These are phyloP conservation scores for Oxystoma pomonae DNA, from an alignment of 2,888 invertebrate species.

Conservation along the genomic window DNA sequence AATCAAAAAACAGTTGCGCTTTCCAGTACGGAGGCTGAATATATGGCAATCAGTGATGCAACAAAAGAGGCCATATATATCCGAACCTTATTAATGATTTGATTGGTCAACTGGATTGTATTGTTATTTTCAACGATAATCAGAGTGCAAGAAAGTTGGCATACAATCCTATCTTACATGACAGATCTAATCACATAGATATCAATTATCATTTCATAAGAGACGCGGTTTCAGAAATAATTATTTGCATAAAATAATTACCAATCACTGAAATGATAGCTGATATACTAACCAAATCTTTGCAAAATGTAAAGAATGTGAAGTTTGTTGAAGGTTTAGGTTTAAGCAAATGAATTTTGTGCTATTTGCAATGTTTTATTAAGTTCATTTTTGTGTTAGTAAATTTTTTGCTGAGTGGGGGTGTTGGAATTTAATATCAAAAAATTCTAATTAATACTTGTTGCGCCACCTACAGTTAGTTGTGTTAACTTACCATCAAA, in stretches of 20 bases:
- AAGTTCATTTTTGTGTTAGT: no score
- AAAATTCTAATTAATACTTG: no score
- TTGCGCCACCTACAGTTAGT: no score
- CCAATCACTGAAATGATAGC: not conserved
- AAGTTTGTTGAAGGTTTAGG: no score
- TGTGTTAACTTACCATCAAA: no score
- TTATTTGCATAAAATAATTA: not conserved
- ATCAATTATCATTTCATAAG: not conserved
- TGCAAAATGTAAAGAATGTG: no score
- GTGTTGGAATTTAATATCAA: no score
- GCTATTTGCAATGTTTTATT: no score
- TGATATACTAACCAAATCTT: not conserved
- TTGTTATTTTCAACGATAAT: no score
- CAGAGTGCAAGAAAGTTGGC: not conserved
- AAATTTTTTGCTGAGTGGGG: no score
- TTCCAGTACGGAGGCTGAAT: slow-evolving; percentile 2
- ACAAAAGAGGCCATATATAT: not conserved
- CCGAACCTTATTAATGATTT: no score
- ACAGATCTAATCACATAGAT: not conserved
- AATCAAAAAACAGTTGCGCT: not conserved
- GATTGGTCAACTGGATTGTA: not conserved
- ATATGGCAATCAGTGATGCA: slow-evolving; percentile 4
- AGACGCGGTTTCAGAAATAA: not conserved
- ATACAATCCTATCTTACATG: not conserved
- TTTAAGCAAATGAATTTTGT: no score